Base-by-base conservation (phyloP, 64 coral and sea anemone species). In the Dendronephthya gigantea region DNA sequence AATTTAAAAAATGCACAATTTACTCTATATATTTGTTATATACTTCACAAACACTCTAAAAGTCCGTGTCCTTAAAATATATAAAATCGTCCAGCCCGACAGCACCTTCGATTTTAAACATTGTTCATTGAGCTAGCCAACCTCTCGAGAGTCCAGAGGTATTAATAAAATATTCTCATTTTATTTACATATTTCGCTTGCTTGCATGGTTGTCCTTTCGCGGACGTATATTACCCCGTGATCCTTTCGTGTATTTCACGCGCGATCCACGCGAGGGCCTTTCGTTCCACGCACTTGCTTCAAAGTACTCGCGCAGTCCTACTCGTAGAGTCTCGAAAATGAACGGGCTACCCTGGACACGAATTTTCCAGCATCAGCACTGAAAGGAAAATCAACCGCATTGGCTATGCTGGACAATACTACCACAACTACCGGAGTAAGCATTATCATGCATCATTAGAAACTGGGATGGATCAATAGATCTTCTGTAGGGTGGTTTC, bases 291-390 rank as follows among this genome's bases (percentile, higher is more conserved):
- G 4, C 55, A 22, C 55, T 27, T 22, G 19, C 17, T 23, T 4
- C 19, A 23, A 15, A 62, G 10, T 50, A 45, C 49, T 31, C 45
- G 17, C 62, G 19, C 32, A 59, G 4, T 31, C n/a, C n/a, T 90
- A 90, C n/a, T 84, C 56, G 88, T 93, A 98, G 30, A 98, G 52
- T 49, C 95, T 89, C 34, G 95, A 98, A 75, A 98, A 98, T 2
- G 48, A 84, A 27, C 91, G 89, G 23, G 92, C 85, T 68, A 89
- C 79, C 89, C 84, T 98, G 87, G 89, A 98, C 35, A 91, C 92
- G 19, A 82, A 85, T 45, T 98, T 89, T n/a, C 84, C 30, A 23
- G 87, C 88, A 55, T 83, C 41, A 34, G 95, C 84, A 55, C 95
- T 98, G 72, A 48, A 70, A 85, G 51, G 40, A 66, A 35, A 83